These are phyloP conservation scores for Spondyliosoma cantharus DNA, from an alignment of 2,797 vertebrate genomes.

Conservation along the genomic window DNA sequence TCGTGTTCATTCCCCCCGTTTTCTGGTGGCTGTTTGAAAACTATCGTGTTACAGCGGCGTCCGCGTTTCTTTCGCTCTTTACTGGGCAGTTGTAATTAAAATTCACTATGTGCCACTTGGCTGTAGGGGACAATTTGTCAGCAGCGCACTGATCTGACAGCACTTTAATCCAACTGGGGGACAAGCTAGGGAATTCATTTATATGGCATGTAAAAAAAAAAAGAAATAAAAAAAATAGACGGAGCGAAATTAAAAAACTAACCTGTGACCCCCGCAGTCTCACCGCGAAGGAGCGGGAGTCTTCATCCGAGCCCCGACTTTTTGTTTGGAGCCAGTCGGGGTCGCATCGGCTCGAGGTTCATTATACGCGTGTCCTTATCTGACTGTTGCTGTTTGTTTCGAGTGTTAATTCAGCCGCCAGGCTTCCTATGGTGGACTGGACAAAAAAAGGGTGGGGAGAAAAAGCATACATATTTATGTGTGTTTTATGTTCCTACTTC, in stretches of 20 bases:
- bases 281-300: slow-evolving; percentile 36
- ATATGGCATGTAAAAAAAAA: slow-evolving; percentile 76
- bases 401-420: slow-evolving; percentile 40
- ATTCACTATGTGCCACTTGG: slow-evolving; percentile 80
- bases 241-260: slow-evolving; percentile 86
- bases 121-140: slow-evolving; percentile 90
- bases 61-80: slow-evolving; percentile 24
- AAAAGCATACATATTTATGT: slow-evolving; percentile 61
- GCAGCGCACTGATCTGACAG: slow-evolving; percentile 86
- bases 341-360: slow-evolving; percentile 30
- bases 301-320: slow-evolving; percentile 20
- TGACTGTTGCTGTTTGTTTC: slow-evolving; percentile 53
- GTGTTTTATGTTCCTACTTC: slow-evolving; percentile 61
- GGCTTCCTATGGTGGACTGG: slow-evolving; percentile 24
- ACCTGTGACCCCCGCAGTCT: slow-evolving; percentile 61
- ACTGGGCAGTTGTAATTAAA: slow-evolving; percentile 82
- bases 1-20: too few species aligned
- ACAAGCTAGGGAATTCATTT: slow-evolving; percentile 87
- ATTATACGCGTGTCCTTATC: slow-evolving; percentile 25
- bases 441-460: slow-evolving; percentile 11
- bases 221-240: slow-evolving; percentile 76
- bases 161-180: slow-evolving; percentile 86
- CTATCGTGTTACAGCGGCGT: slow-evolving; percentile 1
- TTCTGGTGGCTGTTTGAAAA: neutral
- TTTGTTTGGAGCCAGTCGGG: slow-evolving; percentile 23